Evolutionary conservation across 2,113 vertebrate genomes (phyloP), one percentile per base, ranked within the genome.

Genomic region (Theropithecus gelada): DNA sequence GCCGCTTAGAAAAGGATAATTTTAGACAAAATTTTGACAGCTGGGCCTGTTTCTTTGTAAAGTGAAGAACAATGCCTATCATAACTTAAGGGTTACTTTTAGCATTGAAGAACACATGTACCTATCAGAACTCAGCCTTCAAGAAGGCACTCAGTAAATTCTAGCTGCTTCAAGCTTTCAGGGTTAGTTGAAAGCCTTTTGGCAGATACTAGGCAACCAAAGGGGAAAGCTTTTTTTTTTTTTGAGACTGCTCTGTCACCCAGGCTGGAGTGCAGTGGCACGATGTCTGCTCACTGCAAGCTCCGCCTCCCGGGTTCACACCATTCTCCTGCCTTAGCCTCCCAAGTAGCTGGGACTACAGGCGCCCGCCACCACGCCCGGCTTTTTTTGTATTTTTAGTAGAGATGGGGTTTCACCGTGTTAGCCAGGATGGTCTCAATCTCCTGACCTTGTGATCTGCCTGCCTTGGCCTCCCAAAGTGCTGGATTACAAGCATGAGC

Each of bases 21-120:
- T 25, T 90, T 43, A 66, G 72, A 61, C 3, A 64, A n/a, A 72
- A 50, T 25, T 90, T 43, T 73, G 72, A 61, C 3, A 64, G 50
- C n/a, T 83, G 25, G 52, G 14, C 38, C 1, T 88, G 4, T 83
- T 94, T 88, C 82, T 91, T 76, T 79, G 6, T 96, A 83, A 80
- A 45, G 3, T 57, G 20, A 92, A 88, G 52, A 64, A 64, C 23
- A 72, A 3, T 83, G 16, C 30, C 59, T 95, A 8, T 12, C 8
- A 40, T 64, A 88, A 83, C 40, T 70, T 43, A 70, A 88, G 68
- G 5, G 18, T 91, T 91, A 52, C 27, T 70, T 75, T 93, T 82
- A 90, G n/a, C 22, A 85, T 66, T 57, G 38, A 68, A 38, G 43
- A n/a, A 70, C 8, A 40, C 1, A 52, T 72, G 35, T 70, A 23